Base-by-base conservation (phyloP, 1,140 invertebrate genomes). In the Zaprionus nigranus region DNA sequence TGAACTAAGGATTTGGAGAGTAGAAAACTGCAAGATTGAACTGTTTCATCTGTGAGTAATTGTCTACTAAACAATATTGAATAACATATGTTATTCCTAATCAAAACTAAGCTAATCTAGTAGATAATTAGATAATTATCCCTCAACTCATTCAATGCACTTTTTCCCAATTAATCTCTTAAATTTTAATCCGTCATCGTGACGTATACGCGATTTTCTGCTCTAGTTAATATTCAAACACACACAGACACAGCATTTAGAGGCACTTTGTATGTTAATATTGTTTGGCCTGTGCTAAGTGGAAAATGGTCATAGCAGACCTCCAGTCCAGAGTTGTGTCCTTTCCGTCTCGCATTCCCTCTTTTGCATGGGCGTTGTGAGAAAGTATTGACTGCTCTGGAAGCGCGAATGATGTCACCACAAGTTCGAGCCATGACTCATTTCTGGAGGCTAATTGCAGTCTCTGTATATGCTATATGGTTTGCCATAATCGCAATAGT, bases 321-420 rank as follows among this genome's bases (percentile, higher is more conserved):
- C 61, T 57, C 66, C 51, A 59, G 46, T 59, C 58, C 58, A 34
- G 43, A 66, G 28, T 34, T 24, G 46, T 51, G n/a, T 46, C 40
- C 40, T 17, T 46, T n/a, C n/a, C 6, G 40, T 2, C 40, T 13
- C 4, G 2, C 36, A 13, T 34, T 34, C 36, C 2, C 2, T 38
- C 13, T 15, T 3, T 17, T 17, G 40, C 40, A 46, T 46, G 40
- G 40, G 40, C 46, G 11, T 51, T 51, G 20, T 20, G 11, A 13
- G 38, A 51, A 13, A 43, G n/a, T 46, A 17, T 46, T 46, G 40
- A 17, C n/a, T 46, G n/a, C 40, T 46, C 43, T 67, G 12, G 22
- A 6, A 34, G 30, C n/a, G 43, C 51, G 81, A 70, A 83, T 81
- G 88, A 87, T 83, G 83, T 88, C 83, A 87, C 88, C 78, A 59